These are phyloP conservation scores for Tigriopus japonicus DNA, from an alignment of 1,140 invertebrate species.

Conservation along the genomic window DNA sequence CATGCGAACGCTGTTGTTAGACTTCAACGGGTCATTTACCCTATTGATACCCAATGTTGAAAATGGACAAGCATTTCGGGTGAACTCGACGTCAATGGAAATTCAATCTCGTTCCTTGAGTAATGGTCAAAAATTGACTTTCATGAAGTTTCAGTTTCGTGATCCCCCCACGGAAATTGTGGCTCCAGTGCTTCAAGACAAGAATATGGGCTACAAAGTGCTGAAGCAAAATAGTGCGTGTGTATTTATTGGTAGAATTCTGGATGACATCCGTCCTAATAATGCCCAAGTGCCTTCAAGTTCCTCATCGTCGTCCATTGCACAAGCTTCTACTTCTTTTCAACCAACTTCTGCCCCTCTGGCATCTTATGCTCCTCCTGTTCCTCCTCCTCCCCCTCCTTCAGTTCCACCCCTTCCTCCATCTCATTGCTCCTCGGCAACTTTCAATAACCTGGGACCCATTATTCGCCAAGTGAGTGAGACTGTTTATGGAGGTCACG, in stretches of 20 bases:
- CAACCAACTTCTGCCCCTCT: too few relatives aligned
- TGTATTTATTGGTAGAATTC: constrained; percentile 5
- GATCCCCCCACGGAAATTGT: not conserved
- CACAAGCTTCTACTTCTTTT: too few relatives aligned
- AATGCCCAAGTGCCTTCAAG: too few relatives aligned
- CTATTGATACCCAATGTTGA: constrained; percentile 10
- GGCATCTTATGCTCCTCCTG: too few relatives aligned
- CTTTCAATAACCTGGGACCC: too few relatives aligned
- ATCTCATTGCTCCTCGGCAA: too few relatives aligned
- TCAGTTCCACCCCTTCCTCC: too few relatives aligned
- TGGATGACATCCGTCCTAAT: not conserved
- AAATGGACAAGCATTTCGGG: not conserved
- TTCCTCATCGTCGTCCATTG: too few relatives aligned
- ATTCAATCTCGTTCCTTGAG: not conserved
- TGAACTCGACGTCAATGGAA: not conserved
- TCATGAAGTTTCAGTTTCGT: constrained; percentile 12
- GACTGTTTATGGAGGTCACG: too few relatives aligned
- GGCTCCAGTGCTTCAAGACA: constrained; percentile 7
- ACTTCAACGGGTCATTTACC: constrained; percentile 9
- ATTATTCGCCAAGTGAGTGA: too few relatives aligned
- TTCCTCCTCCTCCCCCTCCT: too few relatives aligned
- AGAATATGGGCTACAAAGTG: not conserved
- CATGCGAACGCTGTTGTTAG: not conserved
- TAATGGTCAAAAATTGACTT: constrained; percentile 7
- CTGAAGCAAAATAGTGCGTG: constrained; percentile 9